Percentiles rank a stretch among this genome's conserved stretches.
Evolutionary conservation across 2,888 invertebrate genomes (phyloP).

Genomic region (Hirtodrosophila cameraria): DNA sequence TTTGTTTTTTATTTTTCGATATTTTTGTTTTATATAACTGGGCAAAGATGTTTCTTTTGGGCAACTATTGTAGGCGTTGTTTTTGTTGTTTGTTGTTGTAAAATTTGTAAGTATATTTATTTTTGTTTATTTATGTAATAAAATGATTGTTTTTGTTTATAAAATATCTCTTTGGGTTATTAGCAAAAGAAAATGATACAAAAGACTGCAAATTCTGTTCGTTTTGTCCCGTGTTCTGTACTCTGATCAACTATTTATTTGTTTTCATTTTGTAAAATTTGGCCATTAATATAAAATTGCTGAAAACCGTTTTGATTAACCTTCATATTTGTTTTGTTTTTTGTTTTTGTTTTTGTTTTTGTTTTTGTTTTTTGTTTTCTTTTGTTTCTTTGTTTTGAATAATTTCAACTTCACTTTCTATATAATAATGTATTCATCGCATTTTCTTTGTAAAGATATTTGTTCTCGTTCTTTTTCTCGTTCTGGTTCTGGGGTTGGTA

Average conservation of each 20-base stretch:
- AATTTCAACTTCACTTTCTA: neutral
- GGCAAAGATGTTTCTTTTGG: slow-evolving; percentile 26
- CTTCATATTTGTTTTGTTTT: slow-evolving; percentile 35
- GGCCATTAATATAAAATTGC: slow-evolving; percentile 74
- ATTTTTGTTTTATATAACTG: slow-evolving; percentile 47
- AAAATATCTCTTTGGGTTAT: slow-evolving; percentile 69
- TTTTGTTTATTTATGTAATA: slow-evolving; percentile 38
- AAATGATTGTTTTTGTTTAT: slow-evolving; percentile 53
- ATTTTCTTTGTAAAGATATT: slow-evolving; percentile 20
- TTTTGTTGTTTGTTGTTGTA: too few species aligned
- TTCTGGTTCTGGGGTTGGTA: slow-evolving; percentile 39
- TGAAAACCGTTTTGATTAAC: slow-evolving; percentile 77
- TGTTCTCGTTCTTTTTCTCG: slow-evolving; percentile 24
- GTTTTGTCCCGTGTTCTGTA: slow-evolving; percentile 14
- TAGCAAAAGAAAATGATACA: slow-evolving; percentile 76
- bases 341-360: slow-evolving; percentile 15
- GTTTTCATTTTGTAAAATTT: slow-evolving; percentile 67
- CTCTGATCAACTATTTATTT: slow-evolving; percentile 2
- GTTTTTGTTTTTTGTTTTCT: slow-evolving; percentile 18
- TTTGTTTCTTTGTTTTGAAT: slow-evolving; percentile 13
- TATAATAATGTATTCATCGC: neutral
- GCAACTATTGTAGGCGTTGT: slow-evolving; percentile 45
- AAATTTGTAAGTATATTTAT: slow-evolving; percentile 58
- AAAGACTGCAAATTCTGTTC: slow-evolving; percentile 48
- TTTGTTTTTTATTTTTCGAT: slow-evolving; percentile 18